phyloP scores from a whole-genome alignment of 2,888 invertebrate genomes.

The Dione juno region DNA sequence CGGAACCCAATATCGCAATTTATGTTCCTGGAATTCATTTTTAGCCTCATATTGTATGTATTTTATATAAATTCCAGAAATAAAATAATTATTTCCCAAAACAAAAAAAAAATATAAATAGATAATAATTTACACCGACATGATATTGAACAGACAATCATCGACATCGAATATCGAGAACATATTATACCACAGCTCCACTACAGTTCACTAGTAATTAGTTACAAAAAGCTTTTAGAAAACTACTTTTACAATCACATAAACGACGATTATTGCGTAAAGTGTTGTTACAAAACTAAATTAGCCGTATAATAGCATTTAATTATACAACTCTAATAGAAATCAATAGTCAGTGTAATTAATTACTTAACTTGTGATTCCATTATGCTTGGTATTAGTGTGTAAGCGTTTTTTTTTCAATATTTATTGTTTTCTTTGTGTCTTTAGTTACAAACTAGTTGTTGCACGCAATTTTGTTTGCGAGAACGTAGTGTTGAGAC shows the following conservation, averaged over 20 bases:
- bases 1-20: too few species aligned
- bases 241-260: background rate
- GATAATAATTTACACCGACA: too few species aligned
- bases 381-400: background rate
- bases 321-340: background rate
- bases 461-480: background rate
- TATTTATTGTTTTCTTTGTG: background rate
- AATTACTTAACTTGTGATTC: slow-evolving; percentile 13
- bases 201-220: background rate
- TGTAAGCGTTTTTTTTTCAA: background rate
- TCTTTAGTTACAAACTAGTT: background rate
- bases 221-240: background rate
- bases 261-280: background rate
- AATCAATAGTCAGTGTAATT: background rate
- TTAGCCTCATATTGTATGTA: too few species aligned
- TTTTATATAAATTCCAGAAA: too few species aligned
- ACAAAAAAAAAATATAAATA: too few species aligned
- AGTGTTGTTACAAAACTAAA: slow-evolving; percentile 8
- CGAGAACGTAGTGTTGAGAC: background rate
- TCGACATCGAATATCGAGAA: background rate
- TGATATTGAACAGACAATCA: too few species aligned
- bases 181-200: background rate
- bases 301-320: slow-evolving; percentile 16
- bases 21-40: too few species aligned
- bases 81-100: too few species aligned